Conservation (phyloP, 2,797 vertebrate species). For the Austrolebias charrua region DNA sequence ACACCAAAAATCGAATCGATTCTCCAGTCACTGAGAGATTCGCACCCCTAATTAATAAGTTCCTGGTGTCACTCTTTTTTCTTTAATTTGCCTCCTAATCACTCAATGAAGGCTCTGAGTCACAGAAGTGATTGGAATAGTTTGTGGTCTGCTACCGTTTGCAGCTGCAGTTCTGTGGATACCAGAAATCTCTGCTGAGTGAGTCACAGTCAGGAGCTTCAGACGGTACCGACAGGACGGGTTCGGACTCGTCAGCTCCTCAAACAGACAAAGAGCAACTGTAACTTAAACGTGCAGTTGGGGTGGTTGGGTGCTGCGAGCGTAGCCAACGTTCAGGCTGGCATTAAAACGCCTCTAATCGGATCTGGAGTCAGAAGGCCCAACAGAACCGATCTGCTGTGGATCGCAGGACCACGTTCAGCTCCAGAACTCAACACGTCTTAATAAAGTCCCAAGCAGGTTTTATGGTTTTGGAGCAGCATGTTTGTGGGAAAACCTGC, state of each 20-base stretch:
- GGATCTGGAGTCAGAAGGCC: constrained; percentile 45
- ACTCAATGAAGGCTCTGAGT: neutral
- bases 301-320: constrained; percentile 49
- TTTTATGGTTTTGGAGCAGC: too few species aligned
- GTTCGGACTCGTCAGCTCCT: constrained; percentile 43
- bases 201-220: constrained; percentile 45
- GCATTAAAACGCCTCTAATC: constrained; percentile 59
- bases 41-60: too few species aligned
- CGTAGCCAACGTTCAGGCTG: constrained; percentile 5
- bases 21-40: too few species aligned
- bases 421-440: too few species aligned
- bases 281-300: constrained; percentile 59
- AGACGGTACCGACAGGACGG: constrained; percentile 21
- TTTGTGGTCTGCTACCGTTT: constrained; percentile 47
- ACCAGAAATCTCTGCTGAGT: constrained; percentile 28
- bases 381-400: constrained; percentile 11
- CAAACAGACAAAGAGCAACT: constrained; percentile 56
- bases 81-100: constrained; percentile 14
- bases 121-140: constrained; percentile 10
- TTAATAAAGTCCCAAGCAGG: too few species aligned
- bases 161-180: constrained; percentile 20
- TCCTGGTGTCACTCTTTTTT: neutral
- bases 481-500: too few species aligned
- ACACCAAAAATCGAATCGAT: too few species aligned
- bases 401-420: neutral